phyloP scores from a whole-genome alignment of 2,888 invertebrate genomes.

The Cantharis lateralis region DNA sequence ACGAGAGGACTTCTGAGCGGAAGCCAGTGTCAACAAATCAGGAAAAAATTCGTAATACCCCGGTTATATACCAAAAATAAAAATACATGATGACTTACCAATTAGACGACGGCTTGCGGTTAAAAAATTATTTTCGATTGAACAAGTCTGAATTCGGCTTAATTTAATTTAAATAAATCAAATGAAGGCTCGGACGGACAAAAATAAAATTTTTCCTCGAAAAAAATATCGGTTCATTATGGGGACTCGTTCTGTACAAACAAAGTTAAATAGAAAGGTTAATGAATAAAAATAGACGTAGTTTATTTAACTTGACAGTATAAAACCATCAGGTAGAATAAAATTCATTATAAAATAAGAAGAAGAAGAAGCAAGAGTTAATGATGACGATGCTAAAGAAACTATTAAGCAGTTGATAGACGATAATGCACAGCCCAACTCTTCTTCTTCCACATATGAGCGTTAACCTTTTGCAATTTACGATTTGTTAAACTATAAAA shows the following conservation, averaged over 20 bases:
- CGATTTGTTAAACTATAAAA: conserved; percentile 24
- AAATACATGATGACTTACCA: neutral
- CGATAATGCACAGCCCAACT: conserved; percentile 15
- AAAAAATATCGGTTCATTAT: neutral
- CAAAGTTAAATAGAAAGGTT: neutral
- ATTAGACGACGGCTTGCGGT: neutral
- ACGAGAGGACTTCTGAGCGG: neutral
- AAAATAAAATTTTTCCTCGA: neutral
- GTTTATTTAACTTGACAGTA: conserved; percentile 2
- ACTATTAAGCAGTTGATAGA: conserved; percentile 25
- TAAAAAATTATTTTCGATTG: neutral
- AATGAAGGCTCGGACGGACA: neutral
- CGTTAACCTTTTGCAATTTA: conserved; percentile 28
- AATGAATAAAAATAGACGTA: conserved; percentile 2
- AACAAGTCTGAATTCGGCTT: neutral
- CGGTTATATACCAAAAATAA: too few species aligned
- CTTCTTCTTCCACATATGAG: conserved; percentile 9
- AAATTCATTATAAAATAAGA: neutral
- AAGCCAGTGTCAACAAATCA: neutral
- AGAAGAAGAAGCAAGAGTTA: conserved; percentile 7
- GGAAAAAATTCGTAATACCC: neutral
- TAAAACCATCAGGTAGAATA: conserved; percentile 3
- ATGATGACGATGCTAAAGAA: conserved; percentile 22
- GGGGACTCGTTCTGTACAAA: neutral
- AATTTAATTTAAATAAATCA: neutral